Percentiles rank a stretch among this genome's conserved stretches.
phyloP scores from a whole-genome alignment of 1,140 invertebrate genomes.

The Lethrus apterus region DNA sequence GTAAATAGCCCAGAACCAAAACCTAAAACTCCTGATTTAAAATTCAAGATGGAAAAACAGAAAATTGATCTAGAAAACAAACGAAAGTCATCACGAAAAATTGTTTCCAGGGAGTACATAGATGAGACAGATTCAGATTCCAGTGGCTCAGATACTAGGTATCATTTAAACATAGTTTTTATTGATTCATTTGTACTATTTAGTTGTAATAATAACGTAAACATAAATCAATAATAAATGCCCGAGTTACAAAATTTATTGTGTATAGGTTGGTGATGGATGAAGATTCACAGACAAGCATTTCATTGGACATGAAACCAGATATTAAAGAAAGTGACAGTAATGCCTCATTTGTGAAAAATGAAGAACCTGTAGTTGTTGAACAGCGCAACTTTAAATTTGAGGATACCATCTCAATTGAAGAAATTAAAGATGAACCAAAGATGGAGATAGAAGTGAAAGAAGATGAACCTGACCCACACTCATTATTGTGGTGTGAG shows the following conservation, averaged over 20 bases:
- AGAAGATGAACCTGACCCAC: slow-evolving; percentile 34
- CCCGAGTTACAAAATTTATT: too few species aligned
- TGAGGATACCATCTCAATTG: slow-evolving; percentile 31
- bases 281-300: slow-evolving; percentile 35
- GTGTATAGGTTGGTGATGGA: slow-evolving; percentile 23
- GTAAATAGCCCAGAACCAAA: slow-evolving; percentile 1
- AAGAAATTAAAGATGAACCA: slow-evolving; percentile 38
- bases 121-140: slow-evolving; percentile 50
- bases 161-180: slow-evolving; percentile 14
- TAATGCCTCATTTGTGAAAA: slow-evolving; percentile 21
- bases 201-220: slow-evolving; percentile 9
- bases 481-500: slow-evolving; percentile 69
- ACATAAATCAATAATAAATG: slow-evolving; percentile 17
- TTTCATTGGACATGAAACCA: slow-evolving; percentile 29
- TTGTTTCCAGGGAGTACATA: slow-evolving; percentile 43
- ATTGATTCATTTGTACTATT: slow-evolving; percentile 8
- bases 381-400: slow-evolving; percentile 34
- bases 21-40: neutral
- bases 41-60: neutral
- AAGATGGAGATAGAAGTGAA: slow-evolving; percentile 22
- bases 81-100: slow-evolving; percentile 33
- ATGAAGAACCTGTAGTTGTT: slow-evolving; percentile 1
- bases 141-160: slow-evolving; percentile 70
- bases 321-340: slow-evolving; percentile 29
- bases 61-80: slow-evolving; percentile 23